Base-by-base conservation (phyloP, 2,113 vertebrate species). In the Ahaetulla prasina region DNA sequence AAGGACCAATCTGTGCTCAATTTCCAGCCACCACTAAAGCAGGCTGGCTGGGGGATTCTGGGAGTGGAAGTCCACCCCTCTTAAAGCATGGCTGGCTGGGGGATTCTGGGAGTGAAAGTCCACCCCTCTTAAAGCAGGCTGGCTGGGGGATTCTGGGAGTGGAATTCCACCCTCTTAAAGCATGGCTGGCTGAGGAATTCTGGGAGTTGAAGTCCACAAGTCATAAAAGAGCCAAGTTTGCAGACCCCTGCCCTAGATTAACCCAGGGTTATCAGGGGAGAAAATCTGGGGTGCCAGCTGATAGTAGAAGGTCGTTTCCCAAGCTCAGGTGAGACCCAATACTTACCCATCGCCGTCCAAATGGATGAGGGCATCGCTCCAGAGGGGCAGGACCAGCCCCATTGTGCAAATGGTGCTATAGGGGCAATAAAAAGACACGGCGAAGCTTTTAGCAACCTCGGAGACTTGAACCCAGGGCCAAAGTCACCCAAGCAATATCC, bases 331-430 rank as follows among this genome's bases (percentile, higher is more conserved):
- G 68, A 39, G 8, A 52, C 25, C 27, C 35, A 55, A 57, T 16
- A 96, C 98, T 98, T 97, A 99, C 99, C 99, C 99, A 80, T 99
- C 99, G 93, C 99, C 99, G 35, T 99, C 99, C 98, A 99, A 97
- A 97, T 99, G 99, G 96, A 99, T 99, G 94, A 99, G 96, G 20
- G 99, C 99, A 97, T 99, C 99, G 57, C 99, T 99, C 99, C 99
- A 99, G 96, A 99, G 98, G 0, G 99, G 99, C 96, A 99, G 97
- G 95, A 99, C 99, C 96, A 99, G 97, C 84, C 99, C 99, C 97
- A 99, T 98, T 0, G 98, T 98, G 89, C 99, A 99, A 93, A 97
- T 97, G 95, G 98, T 99, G 95, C 97, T 98, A 93, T 10, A 97
- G 92, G 60, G 97, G 89, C 30, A 89, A 52, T 55, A 9, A 50